phyloP scores from a whole-genome alignment of 2,113 vertebrate genomes.

The Columba janthina region DNA sequence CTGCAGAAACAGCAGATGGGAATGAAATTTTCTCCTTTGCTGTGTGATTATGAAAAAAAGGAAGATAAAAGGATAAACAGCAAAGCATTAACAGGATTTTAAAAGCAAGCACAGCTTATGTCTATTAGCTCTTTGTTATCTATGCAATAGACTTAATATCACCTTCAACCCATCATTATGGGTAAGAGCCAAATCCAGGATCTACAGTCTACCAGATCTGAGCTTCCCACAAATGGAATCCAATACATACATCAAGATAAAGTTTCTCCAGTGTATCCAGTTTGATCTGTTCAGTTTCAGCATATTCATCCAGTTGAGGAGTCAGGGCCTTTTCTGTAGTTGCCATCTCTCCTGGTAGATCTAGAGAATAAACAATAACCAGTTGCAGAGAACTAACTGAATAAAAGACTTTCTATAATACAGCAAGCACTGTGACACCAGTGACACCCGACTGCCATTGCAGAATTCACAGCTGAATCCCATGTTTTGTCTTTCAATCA shows the following conservation, averaged over 20 bases:
- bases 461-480: neutral
- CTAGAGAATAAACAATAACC: constrained; percentile 24
- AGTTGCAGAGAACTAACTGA: neutral
- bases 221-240: neutral
- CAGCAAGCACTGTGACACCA: neutral
- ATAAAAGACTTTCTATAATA: neutral
- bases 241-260: constrained; percentile 65
- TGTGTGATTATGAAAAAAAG: neutral
- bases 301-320: constrained; percentile 48
- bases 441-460: neutral
- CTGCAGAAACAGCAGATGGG: neutral
- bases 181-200: neutral
- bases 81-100: neutral
- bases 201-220: neutral
- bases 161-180: neutral
- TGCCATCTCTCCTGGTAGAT: neutral
- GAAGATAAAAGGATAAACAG: neutral
- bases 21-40: neutral
- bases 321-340: neutral
- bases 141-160: neutral
- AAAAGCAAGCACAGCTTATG: neutral
- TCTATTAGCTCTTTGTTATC: neutral
- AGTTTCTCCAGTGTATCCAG: constrained; percentile 43
- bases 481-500: neutral
- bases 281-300: constrained; percentile 55